Conservation (phyloP, 30 jellyfish, hydroid and myxozoan genomes). For the Euphysa ruthae region DNA sequence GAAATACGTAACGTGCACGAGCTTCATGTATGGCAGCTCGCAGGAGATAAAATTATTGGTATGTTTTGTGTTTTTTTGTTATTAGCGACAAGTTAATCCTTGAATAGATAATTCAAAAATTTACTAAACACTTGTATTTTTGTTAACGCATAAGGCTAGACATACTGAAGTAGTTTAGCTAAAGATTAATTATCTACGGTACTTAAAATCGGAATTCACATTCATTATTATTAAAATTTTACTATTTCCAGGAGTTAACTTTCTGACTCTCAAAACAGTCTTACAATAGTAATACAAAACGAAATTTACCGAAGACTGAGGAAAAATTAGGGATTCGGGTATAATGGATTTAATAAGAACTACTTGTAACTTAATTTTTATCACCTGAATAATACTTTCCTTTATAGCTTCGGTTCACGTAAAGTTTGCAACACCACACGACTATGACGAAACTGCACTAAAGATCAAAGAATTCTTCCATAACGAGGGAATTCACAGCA, state of each 20-base stretch:
- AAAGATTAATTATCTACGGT: too few relatives aligned
- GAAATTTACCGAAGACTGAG: too few relatives aligned
- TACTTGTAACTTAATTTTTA: neutral
- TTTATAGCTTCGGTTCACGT: constrained; percentile 49
- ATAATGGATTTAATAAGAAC: neutral
- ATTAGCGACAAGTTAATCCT: too few relatives aligned
- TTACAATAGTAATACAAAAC: neutral
- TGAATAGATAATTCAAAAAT: too few relatives aligned
- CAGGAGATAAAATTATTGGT: constrained; percentile 94
- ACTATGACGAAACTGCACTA: constrained; percentile 15
- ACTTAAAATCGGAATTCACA: too few relatives aligned
- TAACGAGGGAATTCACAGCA: constrained; percentile 41
- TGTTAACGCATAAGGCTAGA: too few relatives aligned
- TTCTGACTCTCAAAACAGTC: neutral
- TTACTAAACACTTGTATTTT: too few relatives aligned
- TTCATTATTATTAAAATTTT: too few relatives aligned
- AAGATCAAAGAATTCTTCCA: constrained; percentile 41
- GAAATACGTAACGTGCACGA: constrained; percentile 75
- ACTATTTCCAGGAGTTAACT: neutral
- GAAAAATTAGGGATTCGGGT: too few relatives aligned
- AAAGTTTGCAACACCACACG: constrained; percentile 18
- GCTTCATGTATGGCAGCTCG: constrained; percentile 93
- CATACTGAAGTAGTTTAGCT: too few relatives aligned
- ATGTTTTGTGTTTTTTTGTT: too few relatives aligned
- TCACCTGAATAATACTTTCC: neutral